Evolutionary conservation across 2,797 vertebrate genomes (phyloP).

Genomic region (Mormyrops attenuatus): DNA sequence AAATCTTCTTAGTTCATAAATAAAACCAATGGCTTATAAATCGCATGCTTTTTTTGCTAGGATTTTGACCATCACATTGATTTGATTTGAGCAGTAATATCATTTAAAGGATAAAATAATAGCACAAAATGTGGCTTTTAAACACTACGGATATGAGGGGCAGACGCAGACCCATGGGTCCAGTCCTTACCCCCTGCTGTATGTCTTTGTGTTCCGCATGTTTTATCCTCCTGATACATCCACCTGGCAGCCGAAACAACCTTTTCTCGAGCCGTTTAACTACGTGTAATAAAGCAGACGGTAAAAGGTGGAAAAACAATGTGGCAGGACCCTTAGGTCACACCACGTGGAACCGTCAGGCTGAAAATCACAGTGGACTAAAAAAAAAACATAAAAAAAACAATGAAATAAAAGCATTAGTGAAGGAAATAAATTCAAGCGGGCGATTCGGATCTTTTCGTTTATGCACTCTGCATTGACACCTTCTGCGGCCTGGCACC

Average conservation of each 20-base stretch:
- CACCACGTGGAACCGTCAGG: neutral
- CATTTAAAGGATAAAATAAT: neutral
- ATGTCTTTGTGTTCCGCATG: neutral
- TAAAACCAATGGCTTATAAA: neutral
- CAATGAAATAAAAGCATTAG: neutral
- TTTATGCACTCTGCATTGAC: conserved; percentile 7
- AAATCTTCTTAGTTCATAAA: neutral
- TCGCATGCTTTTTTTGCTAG: neutral
- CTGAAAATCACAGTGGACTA: neutral
- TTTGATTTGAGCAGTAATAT: neutral
- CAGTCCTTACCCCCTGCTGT: neutral
- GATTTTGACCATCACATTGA: neutral
- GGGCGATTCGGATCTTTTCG: neutral
- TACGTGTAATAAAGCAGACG: neutral
- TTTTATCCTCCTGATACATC: neutral
- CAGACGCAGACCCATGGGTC: neutral
- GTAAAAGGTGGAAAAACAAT: neutral
- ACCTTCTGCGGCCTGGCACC: neutral
- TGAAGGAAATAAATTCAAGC: neutral
- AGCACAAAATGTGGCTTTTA: neutral
- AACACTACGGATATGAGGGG: neutral
- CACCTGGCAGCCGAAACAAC: neutral
- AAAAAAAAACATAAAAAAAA: neutral
- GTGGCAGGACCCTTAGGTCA: neutral
- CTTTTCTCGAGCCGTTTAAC: neutral